Evolutionary conservation across 2,797 vertebrate species (phyloP).

Genomic region (Coregonus ussuriensis): DNA sequence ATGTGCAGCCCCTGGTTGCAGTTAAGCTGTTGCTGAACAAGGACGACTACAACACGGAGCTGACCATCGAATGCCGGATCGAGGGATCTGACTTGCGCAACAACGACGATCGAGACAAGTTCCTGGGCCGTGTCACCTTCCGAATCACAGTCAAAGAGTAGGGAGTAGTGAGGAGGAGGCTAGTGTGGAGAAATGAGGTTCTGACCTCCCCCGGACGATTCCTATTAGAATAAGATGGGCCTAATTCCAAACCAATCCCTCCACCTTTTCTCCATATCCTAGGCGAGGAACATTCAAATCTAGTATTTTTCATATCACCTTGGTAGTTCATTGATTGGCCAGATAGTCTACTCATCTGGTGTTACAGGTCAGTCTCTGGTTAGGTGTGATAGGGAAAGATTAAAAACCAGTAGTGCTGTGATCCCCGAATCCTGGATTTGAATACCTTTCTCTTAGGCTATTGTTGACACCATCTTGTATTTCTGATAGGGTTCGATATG

Average conservation of each 20-base stretch:
- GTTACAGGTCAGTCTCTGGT: not conserved
- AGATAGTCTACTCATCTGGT: not conserved
- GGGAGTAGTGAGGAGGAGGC: constrained; percentile 29
- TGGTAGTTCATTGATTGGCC: not conserved
- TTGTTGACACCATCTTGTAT: constrained; percentile 39
- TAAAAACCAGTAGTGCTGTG: not conserved
- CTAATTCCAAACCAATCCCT: constrained; percentile 40
- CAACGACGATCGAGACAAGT: constrained; percentile 91
- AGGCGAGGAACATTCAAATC: not conserved
- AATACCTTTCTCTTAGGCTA: not conserved
- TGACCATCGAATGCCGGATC: constrained; percentile 88
- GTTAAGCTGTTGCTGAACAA: constrained; percentile 81
- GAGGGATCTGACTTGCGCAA: constrained; percentile 86
- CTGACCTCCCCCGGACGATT: constrained; percentile 51
- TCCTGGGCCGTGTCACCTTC: constrained; percentile 91
- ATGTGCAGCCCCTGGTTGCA: constrained; percentile 92
- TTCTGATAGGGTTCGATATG: constrained; percentile 52
- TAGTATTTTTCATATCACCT: not conserved
- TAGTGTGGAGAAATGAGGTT: not conserved
- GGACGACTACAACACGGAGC: constrained; percentile 80
- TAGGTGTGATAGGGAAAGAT: not conserved
- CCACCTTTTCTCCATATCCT: not conserved
- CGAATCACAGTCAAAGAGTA: constrained; percentile 84
- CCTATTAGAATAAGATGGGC: constrained; percentile 47
- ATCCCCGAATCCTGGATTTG: not conserved